A percentile compares a stretch with the other conserved stretches of the same genome.
phyloP scores from a whole-genome alignment of 2,113 vertebrate species.

The Naja naja region DNA sequence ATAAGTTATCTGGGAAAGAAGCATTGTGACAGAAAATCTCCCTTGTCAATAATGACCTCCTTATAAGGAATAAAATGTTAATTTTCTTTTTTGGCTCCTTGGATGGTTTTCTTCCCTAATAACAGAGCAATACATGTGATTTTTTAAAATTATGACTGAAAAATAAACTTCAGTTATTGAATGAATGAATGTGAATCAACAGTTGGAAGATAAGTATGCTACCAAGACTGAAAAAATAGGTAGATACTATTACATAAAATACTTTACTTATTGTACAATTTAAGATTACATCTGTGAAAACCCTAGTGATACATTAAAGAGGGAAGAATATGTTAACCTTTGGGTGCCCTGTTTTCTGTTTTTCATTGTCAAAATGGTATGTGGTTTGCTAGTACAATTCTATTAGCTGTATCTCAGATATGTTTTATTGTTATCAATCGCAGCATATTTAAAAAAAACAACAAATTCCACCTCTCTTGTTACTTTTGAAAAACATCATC shows the following conservation, averaged over 20 bases:
- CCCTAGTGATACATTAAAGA: background rate
- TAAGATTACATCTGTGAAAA: background rate
- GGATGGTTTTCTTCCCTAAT: background rate
- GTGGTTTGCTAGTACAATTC: background rate
- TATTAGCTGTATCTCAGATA: background rate
- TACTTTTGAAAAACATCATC: background rate
- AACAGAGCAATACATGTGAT: background rate
- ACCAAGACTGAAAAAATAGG: background rate
- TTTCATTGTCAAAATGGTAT: background rate
- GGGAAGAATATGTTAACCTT: background rate
- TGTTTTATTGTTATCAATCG: background rate
- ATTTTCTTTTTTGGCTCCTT: background rate
- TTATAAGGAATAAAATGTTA: conserved; percentile 6
- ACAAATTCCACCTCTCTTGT: background rate
- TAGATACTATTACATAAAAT: background rate
- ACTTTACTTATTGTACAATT: background rate
- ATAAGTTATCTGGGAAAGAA: conserved; percentile 1
- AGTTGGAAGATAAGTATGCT: background rate
- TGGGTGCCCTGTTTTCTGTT: background rate
- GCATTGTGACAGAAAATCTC: conserved; percentile 1
- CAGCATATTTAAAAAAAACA: background rate
- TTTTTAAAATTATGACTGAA: background rate
- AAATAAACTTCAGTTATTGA: background rate
- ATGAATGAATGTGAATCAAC: background rate
- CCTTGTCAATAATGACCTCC: background rate